Evolutionary conservation across 2,888 invertebrate genomes (phyloP).

Genomic region (Neoaliturus tenellus): DNA sequence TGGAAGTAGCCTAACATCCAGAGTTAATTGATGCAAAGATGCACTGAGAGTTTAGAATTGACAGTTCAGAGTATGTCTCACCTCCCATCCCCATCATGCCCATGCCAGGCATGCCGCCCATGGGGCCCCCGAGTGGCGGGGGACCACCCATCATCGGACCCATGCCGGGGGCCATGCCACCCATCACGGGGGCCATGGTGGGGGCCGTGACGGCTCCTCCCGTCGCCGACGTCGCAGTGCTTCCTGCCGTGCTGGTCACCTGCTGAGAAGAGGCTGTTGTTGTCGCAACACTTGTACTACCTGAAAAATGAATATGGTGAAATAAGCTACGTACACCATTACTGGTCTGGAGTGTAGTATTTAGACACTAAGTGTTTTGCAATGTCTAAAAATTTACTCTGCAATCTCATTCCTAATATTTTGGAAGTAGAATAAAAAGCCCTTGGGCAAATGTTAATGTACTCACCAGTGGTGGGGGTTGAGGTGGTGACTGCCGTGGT

Average conservation of each 20-base stretch:
- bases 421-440: too few relatives aligned
- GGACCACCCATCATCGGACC: slow-evolving; percentile 68
- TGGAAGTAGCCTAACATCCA: too few relatives aligned
- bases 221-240: not conserved
- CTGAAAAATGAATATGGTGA: not conserved
- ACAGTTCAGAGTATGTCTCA: too few relatives aligned
- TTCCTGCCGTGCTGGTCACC: slow-evolving; percentile 55
- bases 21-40: too few relatives aligned
- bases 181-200: slow-evolving; percentile 61
- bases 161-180: slow-evolving; percentile 68
- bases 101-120: slow-evolving; percentile 2
- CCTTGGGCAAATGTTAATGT: too few relatives aligned
- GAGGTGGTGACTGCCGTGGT: slow-evolving; percentile 20
- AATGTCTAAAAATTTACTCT: too few relatives aligned
- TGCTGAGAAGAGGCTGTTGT: slow-evolving; percentile 46
- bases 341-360: too few relatives aligned
- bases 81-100: slow-evolving; percentile 60
- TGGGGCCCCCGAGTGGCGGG: slow-evolving; percentile 67
- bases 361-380: too few relatives aligned
- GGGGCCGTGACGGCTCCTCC: slow-evolving; percentile 3
- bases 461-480: slow-evolving; percentile 36
- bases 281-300: slow-evolving; percentile 12
- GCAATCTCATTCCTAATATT: too few relatives aligned
- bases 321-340: too few relatives aligned
- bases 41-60: too few relatives aligned